Evolutionary conservation across 2,888 invertebrate species (phyloP), one percentile per base, ranked within the genome.

Genomic region (Lepidocyrtinus sp.): DNA sequence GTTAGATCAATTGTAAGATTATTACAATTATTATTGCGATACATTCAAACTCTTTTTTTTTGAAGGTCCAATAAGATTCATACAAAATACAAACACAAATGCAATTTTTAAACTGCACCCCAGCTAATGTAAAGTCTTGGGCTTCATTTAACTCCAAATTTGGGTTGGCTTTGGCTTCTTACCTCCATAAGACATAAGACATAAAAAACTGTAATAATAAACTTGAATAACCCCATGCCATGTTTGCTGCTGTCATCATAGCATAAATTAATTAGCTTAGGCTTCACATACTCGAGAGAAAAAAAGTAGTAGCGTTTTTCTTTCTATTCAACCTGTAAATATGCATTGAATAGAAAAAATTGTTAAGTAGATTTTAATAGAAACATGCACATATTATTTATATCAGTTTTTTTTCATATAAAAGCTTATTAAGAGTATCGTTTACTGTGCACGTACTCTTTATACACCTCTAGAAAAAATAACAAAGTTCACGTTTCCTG

Each of bases 211-310:
- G 61, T 59, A 50, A 46, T 61, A 61, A 81, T 80, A 82, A 77
- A 83, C 84, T 81, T 70, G 70, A 80, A 83, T 82, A 85, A 80
- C 78, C 83, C 78, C 77, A 81, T 82, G 55, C 36, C 36, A 63
- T 45, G 21, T n/a, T 50, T 36, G 36, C 36, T 36, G 36, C 26
- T 27, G 46, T 50, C 25, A 25, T 64, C 36, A 81, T 75, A 77
- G 79, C 82, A 83, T 84, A 84, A 84, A 84, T 84, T 85, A 85
- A 84, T 85, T 85, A 85, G 82, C 75, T 72, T 36, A 36, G 36
- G 36, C 5, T 36, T n/a, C n/a, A n/a, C n/a, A n/a, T n/a, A n/a
- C n/a, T n/a, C n/a, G n/a, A n/a, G n/a, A n/a, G n/a, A n/a, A n/a
- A n/a, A n/a, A n/a, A n/a, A n/a, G n/a, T n/a, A n/a, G n/a, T n/a